phyloP scores from a whole-genome alignment of 2,888 invertebrate species.

The Plemyria rubiginata region DNA sequence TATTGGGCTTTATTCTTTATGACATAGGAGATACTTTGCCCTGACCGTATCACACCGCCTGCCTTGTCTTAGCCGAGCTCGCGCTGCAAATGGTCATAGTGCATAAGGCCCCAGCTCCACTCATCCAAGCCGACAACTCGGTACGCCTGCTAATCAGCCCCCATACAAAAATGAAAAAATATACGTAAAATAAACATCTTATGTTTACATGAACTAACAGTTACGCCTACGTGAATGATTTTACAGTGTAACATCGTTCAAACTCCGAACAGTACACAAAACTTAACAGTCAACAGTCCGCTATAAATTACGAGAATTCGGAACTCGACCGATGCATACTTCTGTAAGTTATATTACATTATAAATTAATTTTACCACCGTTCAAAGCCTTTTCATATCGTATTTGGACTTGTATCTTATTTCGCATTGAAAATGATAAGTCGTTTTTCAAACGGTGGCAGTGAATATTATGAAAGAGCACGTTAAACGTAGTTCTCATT shows the following conservation, averaged over 20 bases:
- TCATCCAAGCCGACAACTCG: constrained; percentile 19
- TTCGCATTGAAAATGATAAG: constrained; percentile 24
- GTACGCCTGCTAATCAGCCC: constrained; percentile 36
- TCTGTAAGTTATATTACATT: constrained; percentile 37
- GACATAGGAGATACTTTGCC: too few relatives aligned
- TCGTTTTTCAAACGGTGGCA: constrained; percentile 33
- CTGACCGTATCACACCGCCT: too few relatives aligned
- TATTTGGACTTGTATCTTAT: constrained; percentile 22
- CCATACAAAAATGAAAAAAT: constrained; percentile 62
- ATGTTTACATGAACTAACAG: constrained; percentile 83
- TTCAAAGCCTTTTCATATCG: constrained; percentile 20
- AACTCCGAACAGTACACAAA: constrained; percentile 18
- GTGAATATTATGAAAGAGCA: constrained; percentile 51
- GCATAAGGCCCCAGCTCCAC: constrained; percentile 12
- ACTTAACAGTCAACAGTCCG: constrained; percentile 26
- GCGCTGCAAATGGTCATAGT: too few relatives aligned
- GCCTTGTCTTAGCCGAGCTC: too few relatives aligned
- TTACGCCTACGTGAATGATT: constrained; percentile 79
- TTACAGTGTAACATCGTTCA: constrained; percentile 49
- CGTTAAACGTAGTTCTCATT: constrained; percentile 59
- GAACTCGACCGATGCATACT: constrained; percentile 32
- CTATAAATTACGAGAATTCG: constrained; percentile 19
- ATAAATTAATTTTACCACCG: constrained; percentile 33
- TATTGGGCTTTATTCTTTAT: too few relatives aligned
- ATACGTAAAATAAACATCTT: constrained; percentile 81